Evolutionary conservation across 1,140 invertebrate species (phyloP), one percentile per base, ranked within the genome.

Genomic region (Drosophila willistoni): DNA sequence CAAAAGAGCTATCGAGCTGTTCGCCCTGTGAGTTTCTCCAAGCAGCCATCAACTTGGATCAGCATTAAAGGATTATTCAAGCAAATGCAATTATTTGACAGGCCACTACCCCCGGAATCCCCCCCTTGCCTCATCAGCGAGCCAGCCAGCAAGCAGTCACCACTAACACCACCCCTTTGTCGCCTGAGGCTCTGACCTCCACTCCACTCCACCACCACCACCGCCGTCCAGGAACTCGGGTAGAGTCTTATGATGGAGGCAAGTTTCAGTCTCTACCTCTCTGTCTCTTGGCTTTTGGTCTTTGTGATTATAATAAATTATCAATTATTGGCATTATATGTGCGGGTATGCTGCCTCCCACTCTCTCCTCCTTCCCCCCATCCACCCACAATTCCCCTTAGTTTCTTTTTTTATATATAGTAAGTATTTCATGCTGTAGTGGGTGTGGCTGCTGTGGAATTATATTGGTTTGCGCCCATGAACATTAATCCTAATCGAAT

Each of bases 51-150:
- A 86, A 80, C 77, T 91, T 78, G 81, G 90, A 91, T 91, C 79
- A 86, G 89, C 90, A 90, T 91, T 91, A 91, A 91, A 91, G 90
- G 90, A 91, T 91, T 91, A 91, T 77, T 86, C 79, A 72, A 81
- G 82, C 90, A 91, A 91, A 91, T 91, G 90, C 90, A 91, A 91
- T 91, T 91, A 91, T 89, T 89, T 89, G 85, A 84, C 84, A 81
- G 84, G 59, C 72, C 70, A 22, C 44, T 54, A 44, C 47, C 67
- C 67, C 55, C 55, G 36, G 4, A 39, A 33, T 34, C 72, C 83
- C 63, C 68, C 55, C 36, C 44, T 22, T 10, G 9, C 10, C 10
- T 12, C 34, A 36, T 3, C 34, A 12, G 10, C 7, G 1, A 36
- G 34, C 36, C 70, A 36, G 19, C 34, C 34, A 36, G 34, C 36